Conservation (phyloP, 2,888 invertebrate species). For the Drosophila neutralis region DNA sequence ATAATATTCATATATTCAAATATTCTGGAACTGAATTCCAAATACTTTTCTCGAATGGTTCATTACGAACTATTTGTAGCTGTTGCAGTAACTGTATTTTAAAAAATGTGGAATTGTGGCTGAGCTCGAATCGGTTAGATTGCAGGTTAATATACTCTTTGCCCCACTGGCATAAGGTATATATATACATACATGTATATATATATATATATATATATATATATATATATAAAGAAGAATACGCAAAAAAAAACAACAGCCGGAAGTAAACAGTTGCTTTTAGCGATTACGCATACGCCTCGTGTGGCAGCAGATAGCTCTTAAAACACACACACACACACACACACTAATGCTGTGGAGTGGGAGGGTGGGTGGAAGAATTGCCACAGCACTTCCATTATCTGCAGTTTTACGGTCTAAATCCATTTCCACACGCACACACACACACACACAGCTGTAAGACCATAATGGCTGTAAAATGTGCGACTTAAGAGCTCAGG, state of each 20-base stretch:
- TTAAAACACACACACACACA: conserved; percentile 2
- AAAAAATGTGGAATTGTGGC: background rate
- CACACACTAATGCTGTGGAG: conserved; percentile 1
- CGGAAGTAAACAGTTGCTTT: conserved; percentile 48
- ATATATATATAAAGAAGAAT: background rate
- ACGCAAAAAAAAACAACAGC: conserved; percentile 7
- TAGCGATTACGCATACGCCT: conserved; percentile 70
- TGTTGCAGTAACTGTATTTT: background rate
- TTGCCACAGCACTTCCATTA: conserved; percentile 53
- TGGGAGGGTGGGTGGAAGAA: background rate
- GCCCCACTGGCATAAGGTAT: background rate
- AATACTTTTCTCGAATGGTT: background rate
- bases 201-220: no score
- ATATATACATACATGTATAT: no score
- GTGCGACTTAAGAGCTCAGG: conserved; percentile 67
- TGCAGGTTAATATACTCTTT: background rate
- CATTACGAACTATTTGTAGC: background rate
- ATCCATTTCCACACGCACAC: conserved; percentile 62
- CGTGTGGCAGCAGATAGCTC: conserved; percentile 28
- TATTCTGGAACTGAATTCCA: background rate
- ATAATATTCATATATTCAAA: background rate
- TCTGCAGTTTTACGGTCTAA: conserved; percentile 79
- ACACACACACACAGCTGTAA: conserved; percentile 52
- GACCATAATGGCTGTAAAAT: conserved; percentile 71
- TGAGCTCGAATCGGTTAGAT: background rate